Evolutionary conservation across 2,888 invertebrate genomes (phyloP).

Genomic region (Hirtodrosophila duncani): DNA sequence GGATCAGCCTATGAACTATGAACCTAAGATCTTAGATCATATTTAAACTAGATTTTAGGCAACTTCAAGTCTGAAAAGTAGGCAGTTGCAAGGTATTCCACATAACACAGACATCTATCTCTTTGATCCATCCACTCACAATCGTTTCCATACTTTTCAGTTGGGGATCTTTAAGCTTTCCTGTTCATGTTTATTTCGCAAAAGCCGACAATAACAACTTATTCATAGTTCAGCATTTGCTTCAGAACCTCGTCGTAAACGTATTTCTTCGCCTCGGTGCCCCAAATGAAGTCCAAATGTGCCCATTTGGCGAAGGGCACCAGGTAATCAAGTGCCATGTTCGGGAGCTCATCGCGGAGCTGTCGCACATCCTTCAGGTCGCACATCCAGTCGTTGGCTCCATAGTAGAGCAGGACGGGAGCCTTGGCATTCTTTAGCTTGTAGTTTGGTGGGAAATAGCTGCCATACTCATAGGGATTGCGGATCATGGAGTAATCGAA

Average conservation of each 20-base stretch:
- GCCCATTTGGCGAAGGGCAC: slow-evolving; percentile 80
- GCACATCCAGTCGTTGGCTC: slow-evolving; percentile 83
- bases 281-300: slow-evolving; percentile 82
- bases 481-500: slow-evolving; percentile 74
- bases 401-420: slow-evolving; percentile 80
- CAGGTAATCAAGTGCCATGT: slow-evolving; percentile 79
- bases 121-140: too few species aligned
- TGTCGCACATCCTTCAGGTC: slow-evolving; percentile 80
- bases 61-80: too few species aligned
- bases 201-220: slow-evolving; percentile 1
- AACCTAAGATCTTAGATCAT: too few species aligned
- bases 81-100: too few species aligned
- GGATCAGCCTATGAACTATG: too few species aligned
- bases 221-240: slow-evolving; percentile 53
- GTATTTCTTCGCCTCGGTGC: slow-evolving; percentile 81
- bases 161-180: too few species aligned
- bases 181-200: too few species aligned
- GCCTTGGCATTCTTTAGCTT: slow-evolving; percentile 78
- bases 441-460: slow-evolving; percentile 79
- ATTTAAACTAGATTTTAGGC: too few species aligned
- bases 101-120: too few species aligned
- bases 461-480: slow-evolving; percentile 79
- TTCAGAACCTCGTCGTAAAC: slow-evolving; percentile 79
- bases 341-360: slow-evolving; percentile 79
- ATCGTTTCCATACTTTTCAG: too few species aligned